Percentiles rank a stretch among this genome's conserved stretches.
phyloP scores from a whole-genome alignment of 2,888 invertebrate species.

The Caradrina kadenii region DNA sequence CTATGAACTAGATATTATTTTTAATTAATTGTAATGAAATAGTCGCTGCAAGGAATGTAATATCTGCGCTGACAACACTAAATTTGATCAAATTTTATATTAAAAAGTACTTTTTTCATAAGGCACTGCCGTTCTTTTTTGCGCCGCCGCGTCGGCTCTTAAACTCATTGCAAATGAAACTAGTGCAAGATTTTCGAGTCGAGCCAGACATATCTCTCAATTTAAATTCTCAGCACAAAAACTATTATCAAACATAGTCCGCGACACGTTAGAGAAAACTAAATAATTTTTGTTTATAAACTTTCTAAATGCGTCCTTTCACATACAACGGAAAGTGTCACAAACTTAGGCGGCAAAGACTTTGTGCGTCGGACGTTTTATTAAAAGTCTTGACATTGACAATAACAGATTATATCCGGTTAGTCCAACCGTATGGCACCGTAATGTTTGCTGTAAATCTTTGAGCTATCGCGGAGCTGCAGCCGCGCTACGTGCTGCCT shows the following conservation, averaged over 20 bases:
- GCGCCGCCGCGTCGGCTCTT: too few species aligned
- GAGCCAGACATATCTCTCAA: background rate
- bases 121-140: too few species aligned
- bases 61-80: background rate
- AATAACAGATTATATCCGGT: slow-evolving; percentile 28
- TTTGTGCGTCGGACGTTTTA: slow-evolving; percentile 18
- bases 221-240: background rate
- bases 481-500: slow-evolving; percentile 5
- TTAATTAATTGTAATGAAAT: slow-evolving; percentile 13
- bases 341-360: slow-evolving; percentile 1
- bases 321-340: slow-evolving; percentile 11
- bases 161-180: too few species aligned
- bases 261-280: slow-evolving; percentile 1
- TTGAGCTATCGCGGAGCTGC: background rate
- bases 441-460: background rate
- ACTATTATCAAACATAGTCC: background rate
- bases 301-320: slow-evolving; percentile 1
- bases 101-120: too few species aligned
- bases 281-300: slow-evolving; percentile 2
- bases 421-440: background rate
- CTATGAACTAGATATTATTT: background rate
- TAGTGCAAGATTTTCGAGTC: too few species aligned
- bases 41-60: background rate
- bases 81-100: background rate
- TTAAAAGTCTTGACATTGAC: slow-evolving; percentile 32